Percentiles rank a stretch among this genome's conserved stretches.
These are phyloP conservation scores for Tenualosa ilisha DNA, from an alignment of 2,797 vertebrate species.

Conservation along the genomic window DNA sequence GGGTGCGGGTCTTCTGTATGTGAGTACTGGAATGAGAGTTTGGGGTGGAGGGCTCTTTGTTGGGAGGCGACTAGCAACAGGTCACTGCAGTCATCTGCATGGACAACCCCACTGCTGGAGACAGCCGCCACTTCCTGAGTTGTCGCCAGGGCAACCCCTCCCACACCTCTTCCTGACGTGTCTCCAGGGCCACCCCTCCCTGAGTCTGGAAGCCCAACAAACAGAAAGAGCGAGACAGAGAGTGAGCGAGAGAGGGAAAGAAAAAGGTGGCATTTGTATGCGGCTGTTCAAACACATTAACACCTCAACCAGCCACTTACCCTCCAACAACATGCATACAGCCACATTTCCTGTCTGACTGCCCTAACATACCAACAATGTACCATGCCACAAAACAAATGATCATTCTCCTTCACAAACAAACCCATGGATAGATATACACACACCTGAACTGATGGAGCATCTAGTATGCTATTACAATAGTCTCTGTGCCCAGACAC, in stretches of 20 bases:
- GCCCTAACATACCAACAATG: too few relatives aligned
- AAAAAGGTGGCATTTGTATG: background rate
- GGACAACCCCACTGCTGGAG: conserved; percentile 34
- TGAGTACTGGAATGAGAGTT: background rate
- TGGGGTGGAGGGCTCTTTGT: background rate
- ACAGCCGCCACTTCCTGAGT: conserved; percentile 41
- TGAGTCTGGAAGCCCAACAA: conserved; percentile 24
- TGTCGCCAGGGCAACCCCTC: conserved; percentile 32
- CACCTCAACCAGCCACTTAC: background rate
- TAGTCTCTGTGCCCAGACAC: background rate
- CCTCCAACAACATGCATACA: background rate
- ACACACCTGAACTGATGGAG: too few relatives aligned
- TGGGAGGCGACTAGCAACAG: conserved; percentile 35
- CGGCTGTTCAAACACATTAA: background rate
- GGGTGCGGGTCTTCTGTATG: background rate
- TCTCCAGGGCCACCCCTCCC: conserved; percentile 38
- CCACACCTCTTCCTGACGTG: conserved; percentile 23
- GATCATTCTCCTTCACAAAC: too few relatives aligned
- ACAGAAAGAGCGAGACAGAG: background rate
- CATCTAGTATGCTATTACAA: background rate
- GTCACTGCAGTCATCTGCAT: conserved; percentile 35
- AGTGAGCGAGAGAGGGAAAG: background rate
- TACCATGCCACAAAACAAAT: too few relatives aligned
- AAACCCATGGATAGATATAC: too few relatives aligned
- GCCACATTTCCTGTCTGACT: too few relatives aligned